These are phyloP conservation scores for Cossypha niveicapilla DNA, from an alignment of 2,797 vertebrate genomes.

Conservation along the genomic window DNA sequence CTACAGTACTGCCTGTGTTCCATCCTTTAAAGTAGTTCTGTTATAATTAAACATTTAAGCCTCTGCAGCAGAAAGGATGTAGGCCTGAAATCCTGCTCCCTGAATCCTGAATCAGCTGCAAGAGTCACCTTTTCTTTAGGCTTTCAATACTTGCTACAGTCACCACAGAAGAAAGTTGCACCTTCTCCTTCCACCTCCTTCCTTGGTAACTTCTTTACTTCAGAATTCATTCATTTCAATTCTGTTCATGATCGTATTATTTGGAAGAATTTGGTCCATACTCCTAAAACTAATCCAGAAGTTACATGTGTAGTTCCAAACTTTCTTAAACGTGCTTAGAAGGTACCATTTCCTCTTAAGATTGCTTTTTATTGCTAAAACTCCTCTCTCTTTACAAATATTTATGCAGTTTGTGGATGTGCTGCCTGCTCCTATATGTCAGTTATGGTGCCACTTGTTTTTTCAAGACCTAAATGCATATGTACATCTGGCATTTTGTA, in stretches of 20 bases:
- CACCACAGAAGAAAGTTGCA: not conserved
- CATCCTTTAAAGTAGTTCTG: not conserved
- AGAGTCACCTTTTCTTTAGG: not conserved
- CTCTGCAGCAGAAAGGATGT: not conserved
- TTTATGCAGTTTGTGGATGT: not conserved
- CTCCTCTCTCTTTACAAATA: not conserved
- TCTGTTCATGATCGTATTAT: not conserved
- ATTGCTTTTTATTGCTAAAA: not conserved
- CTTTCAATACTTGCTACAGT: rapidly evolving
- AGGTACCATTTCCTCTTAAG: not conserved
- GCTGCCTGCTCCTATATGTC: not conserved
- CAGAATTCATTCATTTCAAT: not conserved
- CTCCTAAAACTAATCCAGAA: not conserved
- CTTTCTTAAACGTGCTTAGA: not conserved
- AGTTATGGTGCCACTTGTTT: not conserved
- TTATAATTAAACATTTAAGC: not conserved
- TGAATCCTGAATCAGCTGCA: not conserved
- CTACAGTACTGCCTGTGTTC: not conserved
- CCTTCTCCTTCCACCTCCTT: not conserved
- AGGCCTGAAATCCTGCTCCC: not conserved
- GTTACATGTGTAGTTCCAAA: not conserved
- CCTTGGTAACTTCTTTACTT: not conserved
- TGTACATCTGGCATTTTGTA: not conserved
- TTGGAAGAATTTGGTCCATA: not conserved
- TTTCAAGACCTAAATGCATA: not conserved